These are phyloP conservation scores for Diglossa cyanea DNA, from an alignment of 2,797 vertebrate species.

Conservation along the genomic window DNA sequence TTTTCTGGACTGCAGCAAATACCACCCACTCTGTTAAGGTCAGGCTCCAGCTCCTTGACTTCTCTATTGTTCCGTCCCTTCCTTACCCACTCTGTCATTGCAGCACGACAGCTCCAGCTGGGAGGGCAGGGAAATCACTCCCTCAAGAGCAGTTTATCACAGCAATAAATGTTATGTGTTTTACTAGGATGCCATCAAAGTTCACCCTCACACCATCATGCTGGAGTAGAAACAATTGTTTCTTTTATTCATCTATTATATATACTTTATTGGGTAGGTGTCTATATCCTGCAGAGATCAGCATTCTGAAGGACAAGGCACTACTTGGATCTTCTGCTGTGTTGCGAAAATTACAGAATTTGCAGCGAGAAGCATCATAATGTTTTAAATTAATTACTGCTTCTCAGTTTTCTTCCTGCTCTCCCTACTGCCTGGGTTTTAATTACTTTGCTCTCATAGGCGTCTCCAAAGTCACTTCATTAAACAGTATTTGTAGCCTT, in stretches of 20 bases:
- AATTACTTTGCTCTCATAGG: constrained; percentile 19
- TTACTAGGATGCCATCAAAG: constrained; percentile 77
- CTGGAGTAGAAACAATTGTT: constrained; percentile 65
- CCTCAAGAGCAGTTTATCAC: constrained; percentile 75
- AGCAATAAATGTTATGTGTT: constrained; percentile 74
- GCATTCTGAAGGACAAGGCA: not conserved
- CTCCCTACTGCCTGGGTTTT: constrained; percentile 1
- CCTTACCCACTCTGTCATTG: constrained; percentile 65
- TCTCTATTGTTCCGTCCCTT: constrained; percentile 71
- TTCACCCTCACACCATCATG: constrained; percentile 70
- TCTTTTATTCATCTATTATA: constrained; percentile 55
- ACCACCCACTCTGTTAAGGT: constrained; percentile 74
- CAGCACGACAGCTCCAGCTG: constrained; percentile 63
- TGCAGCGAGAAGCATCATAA: not conserved
- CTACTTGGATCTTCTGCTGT: not conserved
- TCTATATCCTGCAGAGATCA: not conserved
- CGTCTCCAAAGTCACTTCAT: constrained; percentile 6
- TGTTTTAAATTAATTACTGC: constrained; percentile 4
- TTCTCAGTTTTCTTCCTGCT: constrained; percentile 21
- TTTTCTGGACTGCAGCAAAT: constrained; percentile 55
- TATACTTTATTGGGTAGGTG: not conserved
- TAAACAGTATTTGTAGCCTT: not conserved
- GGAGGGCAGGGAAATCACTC: constrained; percentile 74
- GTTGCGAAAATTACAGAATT: not conserved
- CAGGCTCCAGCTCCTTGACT: constrained; percentile 63